A percentile compares a stretch with the other conserved stretches of the same genome.
These are phyloP conservation scores for Coboldia fuscipes DNA, from an alignment of 1,140 invertebrate species.

Conservation along the genomic window DNA sequence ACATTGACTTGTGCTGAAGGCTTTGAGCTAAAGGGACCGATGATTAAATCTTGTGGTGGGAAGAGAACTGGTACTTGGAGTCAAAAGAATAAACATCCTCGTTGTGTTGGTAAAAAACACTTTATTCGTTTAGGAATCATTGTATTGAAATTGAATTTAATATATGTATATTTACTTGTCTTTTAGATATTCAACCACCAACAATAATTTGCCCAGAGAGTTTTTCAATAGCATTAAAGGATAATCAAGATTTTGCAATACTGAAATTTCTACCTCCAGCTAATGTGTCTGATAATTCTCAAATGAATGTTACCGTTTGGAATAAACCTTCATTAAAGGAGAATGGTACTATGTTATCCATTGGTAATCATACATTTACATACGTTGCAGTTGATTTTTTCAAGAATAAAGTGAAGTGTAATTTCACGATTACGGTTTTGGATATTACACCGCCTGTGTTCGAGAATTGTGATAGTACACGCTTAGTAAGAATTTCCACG, in stretches of 20 bases:
- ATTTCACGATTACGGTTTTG: conserved; percentile 26
- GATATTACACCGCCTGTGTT: conserved; percentile 36
- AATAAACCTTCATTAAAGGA: conserved; percentile 22
- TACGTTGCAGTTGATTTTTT: conserved; percentile 29
- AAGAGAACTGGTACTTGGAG: conserved; percentile 24
- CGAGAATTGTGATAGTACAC: conserved; percentile 36
- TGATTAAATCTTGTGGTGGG: conserved; percentile 22
- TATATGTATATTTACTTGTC: conserved; percentile 6
- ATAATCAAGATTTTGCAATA: background rate
- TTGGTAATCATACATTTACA: conserved; percentile 25
- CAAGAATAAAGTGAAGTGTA: conserved; percentile 29
- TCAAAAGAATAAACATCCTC: conserved; percentile 18
- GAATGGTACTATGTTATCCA: conserved; percentile 15
- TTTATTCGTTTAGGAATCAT: background rate
- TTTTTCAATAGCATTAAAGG: conserved; percentile 9
- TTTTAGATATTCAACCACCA: conserved; percentile 26
- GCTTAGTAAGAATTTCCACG: conserved; percentile 8
- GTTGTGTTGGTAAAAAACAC: conserved; percentile 24
- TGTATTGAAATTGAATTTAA: background rate
- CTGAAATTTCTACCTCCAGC: conserved; percentile 10
- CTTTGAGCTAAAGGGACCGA: conserved; percentile 27
- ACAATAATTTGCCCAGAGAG: conserved; percentile 28
- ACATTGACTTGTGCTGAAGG: conserved; percentile 29
- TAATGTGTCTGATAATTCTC: conserved; percentile 11
- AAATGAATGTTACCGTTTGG: conserved; percentile 22